Percentiles rank a stretch among this genome's conserved stretches.
Evolutionary conservation across 2,113 vertebrate species (phyloP).

Genomic region (Pica pica): DNA sequence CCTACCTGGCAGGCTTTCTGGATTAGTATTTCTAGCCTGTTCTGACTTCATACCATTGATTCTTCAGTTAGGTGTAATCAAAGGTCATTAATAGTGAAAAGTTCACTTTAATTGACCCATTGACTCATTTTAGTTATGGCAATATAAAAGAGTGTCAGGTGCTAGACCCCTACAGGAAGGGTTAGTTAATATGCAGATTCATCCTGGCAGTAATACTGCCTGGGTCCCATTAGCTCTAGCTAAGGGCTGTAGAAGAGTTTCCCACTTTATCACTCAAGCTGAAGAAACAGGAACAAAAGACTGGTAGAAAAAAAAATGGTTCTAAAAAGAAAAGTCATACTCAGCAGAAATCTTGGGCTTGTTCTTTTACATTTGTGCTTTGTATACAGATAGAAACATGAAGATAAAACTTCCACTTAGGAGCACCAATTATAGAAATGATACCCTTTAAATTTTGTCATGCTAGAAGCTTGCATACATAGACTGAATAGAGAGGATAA

Average conservation of each 20-base stretch:
- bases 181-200: neutral
- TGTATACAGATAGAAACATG: neutral
- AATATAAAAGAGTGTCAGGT: conserved; percentile 4
- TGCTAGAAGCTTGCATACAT: neutral
- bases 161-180: neutral
- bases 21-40: neutral
- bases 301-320: neutral
- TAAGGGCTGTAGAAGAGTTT: neutral
- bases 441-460: neutral
- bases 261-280: neutral
- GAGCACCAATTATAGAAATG: neutral
- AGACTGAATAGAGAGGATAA: neutral
- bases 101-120: conserved; percentile 19
- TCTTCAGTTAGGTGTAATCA: neutral
- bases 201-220: neutral
- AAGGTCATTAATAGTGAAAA: conserved; percentile 40
- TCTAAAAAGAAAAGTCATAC: neutral
- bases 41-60: neutral
- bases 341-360: neutral
- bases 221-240: neutral
- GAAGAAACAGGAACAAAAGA: neutral
- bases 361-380: neutral
- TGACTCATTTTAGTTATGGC: conserved; percentile 19
- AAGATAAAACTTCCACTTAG: neutral
- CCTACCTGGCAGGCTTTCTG: neutral